Evolutionary conservation across 2,888 invertebrate genomes (phyloP).

Genomic region (Orthosia gothica): DNA sequence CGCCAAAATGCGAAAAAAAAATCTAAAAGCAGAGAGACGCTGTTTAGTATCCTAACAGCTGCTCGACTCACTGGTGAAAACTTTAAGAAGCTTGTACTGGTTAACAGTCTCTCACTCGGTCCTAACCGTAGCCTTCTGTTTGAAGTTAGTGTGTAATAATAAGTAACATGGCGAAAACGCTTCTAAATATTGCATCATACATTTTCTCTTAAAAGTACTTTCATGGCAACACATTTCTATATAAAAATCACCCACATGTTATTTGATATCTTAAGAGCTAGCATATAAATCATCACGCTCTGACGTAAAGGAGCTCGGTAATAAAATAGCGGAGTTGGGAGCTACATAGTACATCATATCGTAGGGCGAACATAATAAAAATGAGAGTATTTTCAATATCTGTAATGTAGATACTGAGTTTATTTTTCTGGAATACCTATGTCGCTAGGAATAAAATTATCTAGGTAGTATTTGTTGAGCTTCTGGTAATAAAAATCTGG

Average conservation of each 20-base stretch:
- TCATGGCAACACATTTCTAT: slow-evolving; percentile 38
- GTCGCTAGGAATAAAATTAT: background rate
- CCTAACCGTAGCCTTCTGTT: too few relatives aligned
- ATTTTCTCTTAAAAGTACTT: background rate
- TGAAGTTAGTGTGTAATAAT: too few relatives aligned
- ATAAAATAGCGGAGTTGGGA: slow-evolving; percentile 34
- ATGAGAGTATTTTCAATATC: slow-evolving; percentile 24
- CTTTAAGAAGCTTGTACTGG: too few relatives aligned
- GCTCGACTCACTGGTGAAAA: too few relatives aligned
- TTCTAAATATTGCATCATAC: slow-evolving; percentile 2
- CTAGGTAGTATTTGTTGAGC: too few relatives aligned
- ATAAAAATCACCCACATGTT: slow-evolving; percentile 50
- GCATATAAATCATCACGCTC: slow-evolving; percentile 61
- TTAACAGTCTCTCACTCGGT: too few relatives aligned
- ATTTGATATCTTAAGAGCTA: slow-evolving; percentile 62
- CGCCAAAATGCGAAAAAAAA: too few relatives aligned
- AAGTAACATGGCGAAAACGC: background rate
- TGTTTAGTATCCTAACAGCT: too few relatives aligned
- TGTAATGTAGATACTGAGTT: slow-evolving; percentile 8
- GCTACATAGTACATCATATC: slow-evolving; percentile 3
- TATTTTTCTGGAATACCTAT: slow-evolving; percentile 18
- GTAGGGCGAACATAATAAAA: slow-evolving; percentile 8
- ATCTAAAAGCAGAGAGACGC: too few relatives aligned
- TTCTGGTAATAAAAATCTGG: too few relatives aligned
- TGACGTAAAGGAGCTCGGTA: slow-evolving; percentile 58